Evolutionary conservation across 2,797 vertebrate species (phyloP), one percentile per base, ranked within the genome.

Genomic region (Cercopithecus petaurista): DNA sequence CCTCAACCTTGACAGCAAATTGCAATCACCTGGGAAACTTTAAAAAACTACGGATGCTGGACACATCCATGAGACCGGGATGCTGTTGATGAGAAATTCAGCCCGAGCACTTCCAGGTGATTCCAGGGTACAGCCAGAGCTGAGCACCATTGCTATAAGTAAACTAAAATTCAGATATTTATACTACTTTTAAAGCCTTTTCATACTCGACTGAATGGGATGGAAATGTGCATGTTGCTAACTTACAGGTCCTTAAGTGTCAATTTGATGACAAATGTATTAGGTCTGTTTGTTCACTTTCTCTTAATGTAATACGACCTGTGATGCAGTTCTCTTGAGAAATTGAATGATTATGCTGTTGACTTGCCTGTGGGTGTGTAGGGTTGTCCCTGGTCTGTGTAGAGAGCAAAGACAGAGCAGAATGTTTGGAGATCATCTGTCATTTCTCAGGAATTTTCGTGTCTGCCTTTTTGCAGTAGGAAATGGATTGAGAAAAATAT

Each of bases 401-500:
- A 39, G 55, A 88, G 46, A 88, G 43, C 12, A 41, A 57, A 46
- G 72, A 57, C 61, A 33, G 72, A 91, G 41, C 17, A 15, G 30
- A 61, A 19, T 50, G n/a, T 52, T 55, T 93, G 33, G 81, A 81
- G 85, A 73, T 2, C 57, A 33, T 59, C 17, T 72, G 28, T 91
- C 59, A 48, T 92, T 87, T 95, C 90, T 96, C 77, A 79, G 81
- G 59, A 93, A 80, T 73, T 89, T 96, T 92, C 77, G 1, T 73
- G 55, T 88, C 15, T 84, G 57, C 17, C 52, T 88, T 90, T 90
- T 94, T 13, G 6, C 11, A n/a, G 2, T 92, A 67, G 52, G 94
- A 97, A 93, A 75, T 73, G 59, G 87, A 81, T n/a, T 92, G 76
- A 90, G 91, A 87, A 90, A 64, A 95, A 41, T 57, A 57, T 85